Conservation (phyloP, 2,888 invertebrate genomes). For the Rhyacophila evoluta region DNA sequence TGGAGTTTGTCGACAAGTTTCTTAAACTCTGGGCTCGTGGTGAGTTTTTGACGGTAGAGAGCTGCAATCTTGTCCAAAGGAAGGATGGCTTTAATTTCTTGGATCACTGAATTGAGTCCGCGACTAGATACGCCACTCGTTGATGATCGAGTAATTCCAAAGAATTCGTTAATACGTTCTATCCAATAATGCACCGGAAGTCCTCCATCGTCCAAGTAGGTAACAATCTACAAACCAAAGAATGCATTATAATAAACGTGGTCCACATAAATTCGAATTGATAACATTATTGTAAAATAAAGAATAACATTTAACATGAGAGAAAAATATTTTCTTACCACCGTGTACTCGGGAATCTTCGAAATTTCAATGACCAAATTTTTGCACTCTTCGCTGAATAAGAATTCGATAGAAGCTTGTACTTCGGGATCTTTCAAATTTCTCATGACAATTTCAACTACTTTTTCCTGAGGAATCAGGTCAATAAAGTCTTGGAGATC, state of each 20-base stretch:
- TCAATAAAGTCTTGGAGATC: conserved; percentile 43
- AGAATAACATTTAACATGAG: too few relatives aligned
- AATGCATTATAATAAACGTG: not conserved
- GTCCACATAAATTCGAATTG: too few relatives aligned
- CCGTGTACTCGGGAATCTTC: conserved; percentile 36
- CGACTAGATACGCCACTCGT: not conserved
- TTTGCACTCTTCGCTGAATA: conserved; percentile 40
- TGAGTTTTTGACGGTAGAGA: conserved; percentile 26
- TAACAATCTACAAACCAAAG: conserved; percentile 23
- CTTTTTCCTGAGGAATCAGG: conserved; percentile 36
- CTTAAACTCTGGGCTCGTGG: conserved; percentile 30
- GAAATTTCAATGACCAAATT: conserved; percentile 25
- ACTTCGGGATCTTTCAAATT: conserved; percentile 44
- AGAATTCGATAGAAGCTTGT: conserved; percentile 27
- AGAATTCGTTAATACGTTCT: conserved; percentile 23
- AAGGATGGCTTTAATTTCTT: conserved; percentile 37
- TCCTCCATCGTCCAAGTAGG: conserved; percentile 33
- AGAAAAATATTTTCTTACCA: conserved; percentile 31
- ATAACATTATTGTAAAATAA: too few relatives aligned
- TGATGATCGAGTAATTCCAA: conserved; percentile 27
- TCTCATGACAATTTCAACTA: conserved; percentile 23
- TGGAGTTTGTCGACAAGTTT: conserved; percentile 6
- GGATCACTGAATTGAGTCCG: conserved; percentile 19
- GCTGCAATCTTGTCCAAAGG: conserved; percentile 33
- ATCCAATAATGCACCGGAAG: conserved; percentile 36